Percentiles rank a stretch among this genome's conserved stretches.
Conservation (phyloP, 2,113 vertebrate genomes). For the Girardinichthys multiradiatus region DNA sequence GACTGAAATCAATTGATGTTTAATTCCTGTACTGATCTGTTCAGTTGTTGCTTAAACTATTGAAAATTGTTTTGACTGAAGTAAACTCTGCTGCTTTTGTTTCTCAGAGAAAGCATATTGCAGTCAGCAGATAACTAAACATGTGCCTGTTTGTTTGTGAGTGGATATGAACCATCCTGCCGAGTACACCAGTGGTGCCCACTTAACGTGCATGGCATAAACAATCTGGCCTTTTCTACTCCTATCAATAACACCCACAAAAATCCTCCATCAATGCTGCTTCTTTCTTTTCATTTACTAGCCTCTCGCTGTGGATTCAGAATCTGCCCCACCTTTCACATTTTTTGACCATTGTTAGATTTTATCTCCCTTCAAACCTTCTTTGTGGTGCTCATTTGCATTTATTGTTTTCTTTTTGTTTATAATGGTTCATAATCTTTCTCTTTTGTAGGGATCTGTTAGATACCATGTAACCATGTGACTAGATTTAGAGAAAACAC, state of each 20-base stretch:
- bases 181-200: conserved; percentile 28
- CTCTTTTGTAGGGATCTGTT: no score
- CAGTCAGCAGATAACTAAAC: conserved; percentile 2
- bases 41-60: conserved; percentile 1
- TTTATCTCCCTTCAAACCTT: not conserved
- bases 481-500: not conserved
- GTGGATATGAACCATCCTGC: not conserved
- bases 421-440: not conserved
- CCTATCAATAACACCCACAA: conserved; percentile 37
- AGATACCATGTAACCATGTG: not conserved
- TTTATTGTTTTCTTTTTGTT: not conserved
- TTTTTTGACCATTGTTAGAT: not conserved
- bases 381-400: not conserved
- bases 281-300: conserved; percentile 13
- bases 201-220: conserved; percentile 61
- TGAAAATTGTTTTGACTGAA: conserved; percentile 19
- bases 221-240: conserved; percentile 38
- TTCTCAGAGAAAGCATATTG: conserved; percentile 8
- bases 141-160: conserved; percentile 10
- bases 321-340: not conserved
- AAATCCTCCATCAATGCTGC: conserved; percentile 35
- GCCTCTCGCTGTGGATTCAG: not conserved
- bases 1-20: not conserved
- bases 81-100: conserved; percentile 22
- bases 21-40: conserved; percentile 9